Conservation (phyloP, 92 coral and sea anemone genomes). For the Porites cylindrica region DNA sequence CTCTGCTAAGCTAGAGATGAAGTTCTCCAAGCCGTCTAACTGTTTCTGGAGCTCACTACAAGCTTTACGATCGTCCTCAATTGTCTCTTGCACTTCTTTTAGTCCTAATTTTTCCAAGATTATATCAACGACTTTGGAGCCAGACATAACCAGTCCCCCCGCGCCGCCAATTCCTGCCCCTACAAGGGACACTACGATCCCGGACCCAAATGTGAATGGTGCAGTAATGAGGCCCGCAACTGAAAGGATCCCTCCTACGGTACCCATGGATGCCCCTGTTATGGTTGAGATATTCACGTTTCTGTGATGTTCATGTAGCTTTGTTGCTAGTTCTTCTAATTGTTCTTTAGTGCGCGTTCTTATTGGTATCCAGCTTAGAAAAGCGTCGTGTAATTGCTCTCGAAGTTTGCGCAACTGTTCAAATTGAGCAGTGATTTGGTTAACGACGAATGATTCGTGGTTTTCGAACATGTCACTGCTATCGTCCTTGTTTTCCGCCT, state of each 20-base stretch:
- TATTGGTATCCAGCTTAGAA: conserved; percentile 33
- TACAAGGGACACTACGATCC: conserved; percentile 48
- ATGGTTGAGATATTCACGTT: conserved; percentile 36
- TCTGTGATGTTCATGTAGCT: conserved; percentile 41
- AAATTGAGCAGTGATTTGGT: conserved; percentile 31
- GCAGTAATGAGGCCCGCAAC: conserved; percentile 60
- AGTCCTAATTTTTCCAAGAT: conserved; percentile 46
- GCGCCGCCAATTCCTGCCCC: conserved; percentile 76
- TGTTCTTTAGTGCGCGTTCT: conserved; percentile 5
- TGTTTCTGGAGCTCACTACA: conserved; percentile 13
- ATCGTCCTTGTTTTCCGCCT: too few species aligned
- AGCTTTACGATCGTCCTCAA: conserved; percentile 49
- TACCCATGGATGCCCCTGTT: conserved; percentile 65
- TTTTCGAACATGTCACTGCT: too few species aligned
- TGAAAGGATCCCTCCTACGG: conserved; percentile 38
- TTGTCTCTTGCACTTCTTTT: conserved; percentile 51
- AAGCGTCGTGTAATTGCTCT: background rate
- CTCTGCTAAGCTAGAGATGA: conserved; percentile 11
- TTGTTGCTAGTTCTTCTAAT: conserved; percentile 40
- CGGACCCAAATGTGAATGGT: conserved; percentile 66
- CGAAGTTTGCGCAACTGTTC: conserved; percentile 15
- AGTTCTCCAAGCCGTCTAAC: conserved; percentile 13
- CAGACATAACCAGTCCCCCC: conserved; percentile 62
- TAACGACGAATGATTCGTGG: too few species aligned
- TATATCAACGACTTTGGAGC: conserved; percentile 38